Evolutionary conservation across 1,140 invertebrate species (phyloP).

Genomic region (Drosophila albomicans): DNA sequence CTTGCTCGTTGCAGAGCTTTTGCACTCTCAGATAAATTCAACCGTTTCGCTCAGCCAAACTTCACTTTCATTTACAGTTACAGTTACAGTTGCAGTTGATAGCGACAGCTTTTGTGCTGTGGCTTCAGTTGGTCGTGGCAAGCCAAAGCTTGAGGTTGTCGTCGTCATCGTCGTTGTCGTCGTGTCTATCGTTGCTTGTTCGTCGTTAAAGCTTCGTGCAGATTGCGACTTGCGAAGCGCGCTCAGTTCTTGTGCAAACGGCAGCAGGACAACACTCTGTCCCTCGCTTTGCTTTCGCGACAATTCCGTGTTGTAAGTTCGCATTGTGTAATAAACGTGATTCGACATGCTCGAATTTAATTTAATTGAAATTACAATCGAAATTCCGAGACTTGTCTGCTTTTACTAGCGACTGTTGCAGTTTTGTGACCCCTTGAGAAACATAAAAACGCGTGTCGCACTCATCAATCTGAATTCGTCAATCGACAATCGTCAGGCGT

Average conservation of each 20-base stretch:
- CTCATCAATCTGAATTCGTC: constrained; percentile 52
- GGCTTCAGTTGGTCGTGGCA: constrained; percentile 47
- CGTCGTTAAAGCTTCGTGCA: constrained; percentile 39
- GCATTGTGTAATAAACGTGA: constrained; percentile 12
- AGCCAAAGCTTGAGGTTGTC: constrained; percentile 12
- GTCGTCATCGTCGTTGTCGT: constrained; percentile 57
- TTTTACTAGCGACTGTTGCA: no score
- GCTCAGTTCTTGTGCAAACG: constrained; percentile 52
- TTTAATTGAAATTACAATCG: constrained; percentile 17
- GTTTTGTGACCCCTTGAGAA: constrained; percentile 4
- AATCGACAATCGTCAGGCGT: constrained; percentile 13
- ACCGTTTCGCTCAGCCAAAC: constrained; percentile 70
- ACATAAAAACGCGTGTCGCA: constrained; percentile 50
- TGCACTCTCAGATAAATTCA: constrained; percentile 33
- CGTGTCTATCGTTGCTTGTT: constrained; percentile 3
- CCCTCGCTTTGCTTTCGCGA: constrained; percentile 1
- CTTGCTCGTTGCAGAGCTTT: constrained; percentile 45
- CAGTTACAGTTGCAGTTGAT: constrained; percentile 11
- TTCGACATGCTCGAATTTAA: constrained; percentile 35
- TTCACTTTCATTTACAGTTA: constrained; percentile 70
- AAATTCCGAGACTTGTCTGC: background rate
- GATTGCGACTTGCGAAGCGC: constrained; percentile 15
- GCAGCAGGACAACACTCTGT: constrained; percentile 35
- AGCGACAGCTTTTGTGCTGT: constrained; percentile 24
- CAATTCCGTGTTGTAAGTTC: constrained; percentile 4